Evolutionary conservation across 2,113 vertebrate species (phyloP), one percentile per base, ranked within the genome.

Genomic region (Bothrops jararaca): DNA sequence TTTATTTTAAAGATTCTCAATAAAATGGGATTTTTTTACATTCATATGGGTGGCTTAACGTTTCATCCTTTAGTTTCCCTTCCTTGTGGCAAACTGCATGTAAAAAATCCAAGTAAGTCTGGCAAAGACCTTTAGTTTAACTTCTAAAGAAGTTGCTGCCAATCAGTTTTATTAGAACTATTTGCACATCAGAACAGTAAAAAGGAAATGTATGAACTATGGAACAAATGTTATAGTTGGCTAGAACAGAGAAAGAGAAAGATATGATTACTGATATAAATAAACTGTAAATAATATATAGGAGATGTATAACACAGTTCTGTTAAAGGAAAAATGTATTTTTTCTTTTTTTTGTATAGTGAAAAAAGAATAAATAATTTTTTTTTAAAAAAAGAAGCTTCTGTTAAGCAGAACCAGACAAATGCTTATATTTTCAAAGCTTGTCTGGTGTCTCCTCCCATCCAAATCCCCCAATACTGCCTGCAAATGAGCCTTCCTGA

Each of bases 111-210:
- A 48, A 50, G 24, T 29, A 86, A 7, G 15, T 86, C 58, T 91
- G 13, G 45, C 3, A 39, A 57, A 57, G 29, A 34, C 50, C 8
- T 39, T 54, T 52, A 0, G 0, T 52, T 89, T 11, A 39, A 39
- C 29, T 54, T 22, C 88, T 57, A 54, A 39, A 56, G 52, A 89
- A 5, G 34, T 39, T 89, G 54, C 53, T 57, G 34, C n/a, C 88
- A 89, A 54, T 3, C 20, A 80, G 69, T 80, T 80, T 80, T 39
- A 39, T 80, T 80, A 39, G 34, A 80, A 80, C n/a, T 74, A 20
- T 39, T 39, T 74, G 5, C 69, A 34, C n/a, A 34, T 80, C 15
- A 18, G n/a, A 80, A 7, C n/a, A 80, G 15, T 39, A 80, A 80
- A 64, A 80, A 39, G 15, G 15, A 80, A 80, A 6, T 42, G 3